These are phyloP conservation scores for Sinocyclocheilus rhinocerous DNA, from an alignment of 2,113 vertebrate species.

Conservation along the genomic window DNA sequence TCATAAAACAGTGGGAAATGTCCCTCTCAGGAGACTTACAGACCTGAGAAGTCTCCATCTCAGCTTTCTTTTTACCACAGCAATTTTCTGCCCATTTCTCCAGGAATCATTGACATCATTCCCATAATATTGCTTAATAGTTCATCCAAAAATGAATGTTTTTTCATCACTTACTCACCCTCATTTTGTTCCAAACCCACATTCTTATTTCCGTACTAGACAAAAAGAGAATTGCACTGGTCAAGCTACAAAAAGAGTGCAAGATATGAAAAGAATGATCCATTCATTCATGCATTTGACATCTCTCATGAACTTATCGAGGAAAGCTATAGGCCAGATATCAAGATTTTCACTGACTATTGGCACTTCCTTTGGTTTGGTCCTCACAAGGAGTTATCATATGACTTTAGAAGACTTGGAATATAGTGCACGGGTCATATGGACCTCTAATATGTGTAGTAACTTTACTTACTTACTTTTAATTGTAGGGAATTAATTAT, in stretches of 20 bases:
- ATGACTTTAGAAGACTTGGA: no score
- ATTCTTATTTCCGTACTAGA: neutral
- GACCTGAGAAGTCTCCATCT: constrained; percentile 25
- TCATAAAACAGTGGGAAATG: constrained; percentile 29
- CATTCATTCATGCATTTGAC: neutral
- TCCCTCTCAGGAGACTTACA: constrained; percentile 17
- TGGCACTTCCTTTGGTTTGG: neutral
- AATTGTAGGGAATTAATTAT: no score
- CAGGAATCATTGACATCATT: neutral
- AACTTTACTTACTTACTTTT: no score
- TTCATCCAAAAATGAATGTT: neutral
- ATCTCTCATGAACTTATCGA: neutral
- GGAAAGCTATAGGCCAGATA: neutral
- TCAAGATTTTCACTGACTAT: neutral
- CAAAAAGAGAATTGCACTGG: neutral
- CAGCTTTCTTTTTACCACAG: neutral
- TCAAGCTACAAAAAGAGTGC: neutral
- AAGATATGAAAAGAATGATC: neutral
- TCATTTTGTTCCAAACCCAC: neutral
- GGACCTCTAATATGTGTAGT: neutral
- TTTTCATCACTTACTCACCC: neutral
- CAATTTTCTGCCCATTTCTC: neutral
- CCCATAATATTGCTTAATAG: neutral
- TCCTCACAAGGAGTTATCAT: neutral
- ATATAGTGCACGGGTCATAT: neutral